Percentiles rank a stretch among this genome's conserved stretches.
Evolutionary conservation across 2,888 invertebrate genomes (phyloP).

Genomic region (Tiliacea citrago): DNA sequence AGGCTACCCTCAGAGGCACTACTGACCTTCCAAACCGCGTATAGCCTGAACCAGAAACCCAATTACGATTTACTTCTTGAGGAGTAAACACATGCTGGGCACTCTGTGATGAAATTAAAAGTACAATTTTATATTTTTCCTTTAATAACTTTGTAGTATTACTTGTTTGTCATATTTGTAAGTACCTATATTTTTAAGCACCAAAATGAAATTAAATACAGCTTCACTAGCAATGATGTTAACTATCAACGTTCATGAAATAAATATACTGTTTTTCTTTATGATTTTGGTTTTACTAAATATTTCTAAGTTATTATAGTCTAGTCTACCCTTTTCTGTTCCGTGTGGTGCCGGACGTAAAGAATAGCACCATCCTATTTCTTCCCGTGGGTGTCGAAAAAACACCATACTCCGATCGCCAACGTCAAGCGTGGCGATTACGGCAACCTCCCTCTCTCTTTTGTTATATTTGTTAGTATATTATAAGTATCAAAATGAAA

Average conservation of each 20-base stretch:
- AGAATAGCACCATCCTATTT: too few relatives aligned
- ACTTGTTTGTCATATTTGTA: conserved; percentile 5
- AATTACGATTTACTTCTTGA: conserved; percentile 76
- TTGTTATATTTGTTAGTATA: too few relatives aligned
- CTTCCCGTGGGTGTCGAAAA: too few relatives aligned
- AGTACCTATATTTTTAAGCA: conserved; percentile 15
- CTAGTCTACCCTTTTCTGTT: background rate
- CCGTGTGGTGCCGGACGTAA: too few relatives aligned
- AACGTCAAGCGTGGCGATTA: too few relatives aligned
- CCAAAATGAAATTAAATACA: background rate
- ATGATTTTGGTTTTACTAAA: conserved; percentile 9
- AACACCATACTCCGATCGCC: too few relatives aligned
- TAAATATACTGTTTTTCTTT: conserved; percentile 11
- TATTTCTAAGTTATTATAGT: background rate
- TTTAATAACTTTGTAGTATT: background rate
- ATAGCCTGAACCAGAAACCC: conserved; percentile 66
- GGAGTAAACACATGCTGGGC: conserved; percentile 29
- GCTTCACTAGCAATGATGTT: background rate
- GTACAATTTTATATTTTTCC: background rate
- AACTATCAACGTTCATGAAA: background rate
- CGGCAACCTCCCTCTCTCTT: too few relatives aligned
- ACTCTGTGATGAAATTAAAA: background rate
- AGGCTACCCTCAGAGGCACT: conserved; percentile 90
- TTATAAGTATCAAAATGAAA: too few relatives aligned
- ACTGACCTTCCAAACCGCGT: conserved; percentile 87